Conservation (phyloP, 2,888 invertebrate genomes). For the Stomorhina lunata region DNA sequence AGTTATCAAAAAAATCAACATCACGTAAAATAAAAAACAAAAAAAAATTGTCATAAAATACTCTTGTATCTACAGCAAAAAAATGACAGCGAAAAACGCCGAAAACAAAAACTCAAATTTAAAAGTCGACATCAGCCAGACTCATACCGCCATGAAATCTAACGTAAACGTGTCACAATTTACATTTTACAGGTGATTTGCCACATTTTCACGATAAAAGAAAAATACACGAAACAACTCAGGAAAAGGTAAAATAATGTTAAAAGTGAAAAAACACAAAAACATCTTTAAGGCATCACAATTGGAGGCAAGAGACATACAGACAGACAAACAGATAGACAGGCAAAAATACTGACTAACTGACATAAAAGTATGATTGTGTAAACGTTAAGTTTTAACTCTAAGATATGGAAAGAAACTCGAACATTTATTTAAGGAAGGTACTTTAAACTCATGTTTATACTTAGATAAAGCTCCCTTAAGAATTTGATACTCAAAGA, state of each 20-base stretch:
- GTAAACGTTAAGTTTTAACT: neutral
- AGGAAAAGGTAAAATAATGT: neutral
- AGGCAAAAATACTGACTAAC: no score
- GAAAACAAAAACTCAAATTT: slow-evolving; percentile 4
- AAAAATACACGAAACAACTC: slow-evolving; percentile 2
- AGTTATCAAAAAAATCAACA: slow-evolving; percentile 58
- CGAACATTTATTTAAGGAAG: neutral
- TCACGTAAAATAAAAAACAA: slow-evolving; percentile 50
- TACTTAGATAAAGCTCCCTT: slow-evolving; percentile 22
- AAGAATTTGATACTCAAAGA: neutral
- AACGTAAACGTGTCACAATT: slow-evolving; percentile 66
- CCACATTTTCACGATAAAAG: slow-evolving; percentile 42
- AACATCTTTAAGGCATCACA: slow-evolving; percentile 36
- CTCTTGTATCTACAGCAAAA: neutral
- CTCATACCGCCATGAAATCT: slow-evolving; percentile 42
- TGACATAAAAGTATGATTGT: no score
- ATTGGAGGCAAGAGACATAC: neutral
- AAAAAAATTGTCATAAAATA: slow-evolving; percentile 50
- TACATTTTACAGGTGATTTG: slow-evolving; percentile 68
- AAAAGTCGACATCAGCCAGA: slow-evolving; percentile 12
- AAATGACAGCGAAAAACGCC: slow-evolving; percentile 9
- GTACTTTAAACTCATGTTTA: neutral
- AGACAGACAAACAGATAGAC: no score
- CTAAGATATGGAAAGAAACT: neutral
- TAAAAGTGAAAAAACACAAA: slow-evolving; percentile 13